Evolutionary conservation across 1,140 invertebrate species (phyloP).

Genomic region (Drosophila dunni): DNA sequence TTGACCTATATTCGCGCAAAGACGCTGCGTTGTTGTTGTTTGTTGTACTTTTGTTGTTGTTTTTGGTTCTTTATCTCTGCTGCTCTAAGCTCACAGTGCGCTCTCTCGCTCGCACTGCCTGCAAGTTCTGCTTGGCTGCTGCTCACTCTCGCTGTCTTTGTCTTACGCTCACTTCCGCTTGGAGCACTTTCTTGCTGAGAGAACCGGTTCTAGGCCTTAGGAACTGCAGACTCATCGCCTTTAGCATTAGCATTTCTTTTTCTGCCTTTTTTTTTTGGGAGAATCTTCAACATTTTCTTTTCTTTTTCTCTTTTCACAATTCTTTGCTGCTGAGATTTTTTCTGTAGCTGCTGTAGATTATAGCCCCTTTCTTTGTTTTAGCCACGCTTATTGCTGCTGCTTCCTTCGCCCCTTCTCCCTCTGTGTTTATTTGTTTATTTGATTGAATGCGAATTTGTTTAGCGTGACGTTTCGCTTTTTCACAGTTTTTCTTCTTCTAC

Average conservation of each 20-base stretch:
- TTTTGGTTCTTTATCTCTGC: conserved; percentile 59
- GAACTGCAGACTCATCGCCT: conserved; percentile 49
- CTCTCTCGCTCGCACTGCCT: neutral
- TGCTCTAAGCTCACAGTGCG: neutral
- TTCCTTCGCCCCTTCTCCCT: conserved; percentile 28
- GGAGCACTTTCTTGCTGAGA: conserved; percentile 24
- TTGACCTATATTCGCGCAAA: conserved; percentile 80
- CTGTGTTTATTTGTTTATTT: conserved; percentile 66
- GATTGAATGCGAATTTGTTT: conserved; percentile 72
- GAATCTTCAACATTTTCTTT: conserved; percentile 19
- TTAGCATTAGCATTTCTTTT: conserved; percentile 39
- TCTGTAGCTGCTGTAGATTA: conserved; percentile 54
- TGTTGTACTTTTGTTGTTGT: conserved; percentile 18
- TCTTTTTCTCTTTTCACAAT: conserved; percentile 6
- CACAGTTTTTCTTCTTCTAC: conserved; percentile 35
- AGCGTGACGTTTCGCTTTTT: conserved; percentile 73
- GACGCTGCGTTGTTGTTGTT: conserved; percentile 35
- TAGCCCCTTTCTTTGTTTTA: conserved; percentile 65
- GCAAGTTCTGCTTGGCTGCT: conserved; percentile 3
- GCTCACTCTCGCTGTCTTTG: conserved; percentile 1
- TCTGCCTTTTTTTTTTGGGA: neutral
- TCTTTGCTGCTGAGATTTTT: conserved; percentile 25
- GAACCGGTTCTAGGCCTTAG: conserved; percentile 69
- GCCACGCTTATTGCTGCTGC: conserved; percentile 55
- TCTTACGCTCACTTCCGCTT: conserved; percentile 8